Conservation (phyloP, 1,140 invertebrate species). For the Camponotus vicinus region DNA sequence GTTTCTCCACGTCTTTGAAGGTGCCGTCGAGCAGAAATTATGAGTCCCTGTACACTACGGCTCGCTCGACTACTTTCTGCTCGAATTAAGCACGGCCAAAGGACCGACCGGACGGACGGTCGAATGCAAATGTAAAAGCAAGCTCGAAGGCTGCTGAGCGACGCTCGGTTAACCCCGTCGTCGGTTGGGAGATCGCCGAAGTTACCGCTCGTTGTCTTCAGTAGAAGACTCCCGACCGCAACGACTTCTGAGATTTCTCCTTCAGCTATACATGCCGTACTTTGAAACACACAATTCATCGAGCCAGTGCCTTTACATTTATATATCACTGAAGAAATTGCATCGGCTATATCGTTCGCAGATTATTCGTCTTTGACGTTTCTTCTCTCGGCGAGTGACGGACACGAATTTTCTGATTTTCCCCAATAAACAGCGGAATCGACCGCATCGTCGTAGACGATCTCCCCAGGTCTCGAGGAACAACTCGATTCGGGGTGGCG, state of each 20-base stretch:
- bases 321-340: background rate
- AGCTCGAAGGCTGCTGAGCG: conserved; percentile 56
- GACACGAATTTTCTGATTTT: conserved; percentile 31
- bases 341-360: background rate
- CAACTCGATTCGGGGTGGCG: conserved; percentile 71
- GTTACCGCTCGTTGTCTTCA: conserved; percentile 38
- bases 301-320: background rate
- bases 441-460: conserved; percentile 42
- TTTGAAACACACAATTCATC: background rate
- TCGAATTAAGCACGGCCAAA: conserved; percentile 78
- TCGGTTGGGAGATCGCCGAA: conserved; percentile 55
- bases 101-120: conserved; percentile 66
- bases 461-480: conserved; percentile 62
- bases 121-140: conserved; percentile 73
- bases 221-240: background rate
- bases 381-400: background rate
- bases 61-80: conserved; percentile 79
- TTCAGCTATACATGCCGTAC: background rate
- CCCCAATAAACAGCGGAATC: background rate
- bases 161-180: conserved; percentile 66
- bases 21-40: conserved; percentile 83
- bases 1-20: conserved; percentile 83
- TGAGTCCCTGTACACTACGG: conserved; percentile 78
- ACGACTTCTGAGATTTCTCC: conserved; percentile 34
- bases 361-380: background rate